phyloP scores from a whole-genome alignment of 2,797 vertebrate genomes.

The Sciaenops ocellatus region DNA sequence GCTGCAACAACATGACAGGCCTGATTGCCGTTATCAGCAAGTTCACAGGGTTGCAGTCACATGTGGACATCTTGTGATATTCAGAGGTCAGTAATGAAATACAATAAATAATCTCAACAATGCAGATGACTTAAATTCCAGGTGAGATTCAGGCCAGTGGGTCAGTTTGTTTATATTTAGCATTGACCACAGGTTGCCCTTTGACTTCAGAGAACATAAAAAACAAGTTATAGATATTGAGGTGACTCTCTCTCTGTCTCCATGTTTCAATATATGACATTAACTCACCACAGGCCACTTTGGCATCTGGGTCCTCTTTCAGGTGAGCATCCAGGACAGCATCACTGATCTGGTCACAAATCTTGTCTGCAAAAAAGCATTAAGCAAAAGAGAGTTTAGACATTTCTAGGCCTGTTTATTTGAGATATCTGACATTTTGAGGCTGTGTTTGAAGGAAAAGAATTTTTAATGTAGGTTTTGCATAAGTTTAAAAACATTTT shows the following conservation, averaged over 20 bases:
- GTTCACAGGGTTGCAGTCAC: not conserved
- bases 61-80: not conserved
- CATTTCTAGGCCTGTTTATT: not conserved
- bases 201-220: not conserved
- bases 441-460: not conserved
- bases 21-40: not conserved
- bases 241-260: not conserved
- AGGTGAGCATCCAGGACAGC: constrained; percentile 97
- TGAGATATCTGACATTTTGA: not conserved
- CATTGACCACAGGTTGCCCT: not conserved
- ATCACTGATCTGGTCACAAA: constrained; percentile 99
- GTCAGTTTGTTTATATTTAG: constrained; percentile 1
- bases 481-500: not conserved
- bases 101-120: constrained; percentile 24
- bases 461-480: not conserved
- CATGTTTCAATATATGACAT: not conserved
- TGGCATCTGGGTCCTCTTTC: constrained; percentile 95
- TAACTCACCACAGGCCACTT: constrained; percentile 97
- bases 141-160: constrained; percentile 11
- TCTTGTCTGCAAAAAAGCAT: constrained; percentile 90
- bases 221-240: not conserved
- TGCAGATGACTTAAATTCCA: not conserved
- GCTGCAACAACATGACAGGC: not conserved
- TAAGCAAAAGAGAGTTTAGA: not conserved
- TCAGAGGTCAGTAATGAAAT: constrained; percentile 30